These are phyloP conservation scores for Petromus typicus DNA, from an alignment of 2,113 vertebrate species.

Conservation along the genomic window DNA sequence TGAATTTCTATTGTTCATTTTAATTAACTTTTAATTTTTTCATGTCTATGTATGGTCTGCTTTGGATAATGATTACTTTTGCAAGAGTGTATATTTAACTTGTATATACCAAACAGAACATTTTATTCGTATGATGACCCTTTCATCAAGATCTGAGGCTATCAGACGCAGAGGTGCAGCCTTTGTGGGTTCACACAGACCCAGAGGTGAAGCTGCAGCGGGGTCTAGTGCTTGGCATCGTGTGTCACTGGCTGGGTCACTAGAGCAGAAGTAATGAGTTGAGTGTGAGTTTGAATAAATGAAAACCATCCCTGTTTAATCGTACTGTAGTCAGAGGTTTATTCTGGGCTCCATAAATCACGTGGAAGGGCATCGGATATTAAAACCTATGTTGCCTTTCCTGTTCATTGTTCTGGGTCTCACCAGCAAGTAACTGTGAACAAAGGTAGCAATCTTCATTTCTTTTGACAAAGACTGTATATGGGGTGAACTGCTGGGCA, in stretches of 20 bases:
- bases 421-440: slow-evolving; percentile 19
- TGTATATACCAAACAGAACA: slow-evolving; percentile 38
- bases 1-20: slow-evolving; percentile 53
- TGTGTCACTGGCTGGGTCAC: slow-evolving; percentile 52
- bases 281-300: slow-evolving; percentile 69
- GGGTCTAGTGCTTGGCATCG: slow-evolving; percentile 40
- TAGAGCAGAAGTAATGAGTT: slow-evolving; percentile 62
- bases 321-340: slow-evolving; percentile 35
- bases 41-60: slow-evolving; percentile 35
- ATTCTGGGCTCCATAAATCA: neutral
- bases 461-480: neutral
- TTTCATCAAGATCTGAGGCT: slow-evolving; percentile 60
- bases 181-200: slow-evolving; percentile 61
- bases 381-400: slow-evolving; percentile 13
- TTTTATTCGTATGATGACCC: slow-evolving; percentile 55
- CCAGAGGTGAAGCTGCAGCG: slow-evolving; percentile 64
- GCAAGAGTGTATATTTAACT: too few species aligned
- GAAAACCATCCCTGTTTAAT: slow-evolving; percentile 65
- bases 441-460: slow-evolving; percentile 35
- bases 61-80: slow-evolving; percentile 14
- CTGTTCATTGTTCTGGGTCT: neutral
- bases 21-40: slow-evolving; percentile 69
- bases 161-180: slow-evolving; percentile 45
- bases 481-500: neutral
- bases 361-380: slow-evolving; percentile 8